phyloP scores from a whole-genome alignment of 1,140 invertebrate species.

The Sycophaga agraensis region DNA sequence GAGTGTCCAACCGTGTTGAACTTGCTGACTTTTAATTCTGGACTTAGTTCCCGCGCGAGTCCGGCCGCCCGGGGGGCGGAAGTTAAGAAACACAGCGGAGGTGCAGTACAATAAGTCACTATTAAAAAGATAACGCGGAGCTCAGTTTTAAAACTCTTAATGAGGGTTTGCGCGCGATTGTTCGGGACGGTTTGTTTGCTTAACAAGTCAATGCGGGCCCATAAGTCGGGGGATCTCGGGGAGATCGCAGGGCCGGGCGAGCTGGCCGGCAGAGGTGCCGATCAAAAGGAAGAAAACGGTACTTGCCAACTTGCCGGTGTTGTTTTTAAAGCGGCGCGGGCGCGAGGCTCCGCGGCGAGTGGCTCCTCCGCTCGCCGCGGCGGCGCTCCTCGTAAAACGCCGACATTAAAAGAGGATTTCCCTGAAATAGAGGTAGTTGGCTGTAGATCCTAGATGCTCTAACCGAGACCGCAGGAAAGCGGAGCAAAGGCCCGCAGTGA shows the following conservation, averaged over 20 bases:
- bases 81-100: background rate
- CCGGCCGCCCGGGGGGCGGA: too few species aligned
- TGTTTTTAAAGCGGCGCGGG: too few species aligned
- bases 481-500: background rate
- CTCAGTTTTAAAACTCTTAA: constrained; percentile 6
- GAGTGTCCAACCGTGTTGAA: background rate
- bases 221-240: too few species aligned
- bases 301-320: too few species aligned
- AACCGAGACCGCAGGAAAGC: background rate
- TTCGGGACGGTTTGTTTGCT: too few species aligned
- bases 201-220: too few species aligned
- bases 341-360: too few species aligned
- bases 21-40: constrained; percentile 4
- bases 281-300: background rate
- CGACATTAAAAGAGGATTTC: constrained; percentile 23
- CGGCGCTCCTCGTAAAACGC: constrained; percentile 3
- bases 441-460: too few species aligned
- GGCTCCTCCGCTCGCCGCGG: too few species aligned
- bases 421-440: background rate
- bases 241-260: too few species aligned
- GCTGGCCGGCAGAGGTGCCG: background rate
- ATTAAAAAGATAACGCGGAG: background rate
- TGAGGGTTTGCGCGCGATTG: constrained; percentile 9
- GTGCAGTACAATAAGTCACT: background rate
- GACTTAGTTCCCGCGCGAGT: background rate